Conservation (phyloP, 2,113 vertebrate genomes). For the Odontesthes bonariensis region DNA sequence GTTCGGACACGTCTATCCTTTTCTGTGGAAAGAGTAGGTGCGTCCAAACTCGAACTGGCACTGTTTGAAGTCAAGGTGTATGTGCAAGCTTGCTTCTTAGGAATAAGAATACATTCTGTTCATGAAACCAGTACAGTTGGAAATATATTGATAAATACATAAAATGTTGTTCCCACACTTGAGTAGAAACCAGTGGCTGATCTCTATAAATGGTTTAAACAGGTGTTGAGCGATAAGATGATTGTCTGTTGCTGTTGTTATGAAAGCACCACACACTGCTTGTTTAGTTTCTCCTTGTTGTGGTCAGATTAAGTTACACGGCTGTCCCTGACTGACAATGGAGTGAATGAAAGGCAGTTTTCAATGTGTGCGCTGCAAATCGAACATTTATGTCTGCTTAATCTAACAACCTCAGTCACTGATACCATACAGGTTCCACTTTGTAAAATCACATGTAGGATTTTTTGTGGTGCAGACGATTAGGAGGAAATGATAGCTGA, state of each 20-base stretch:
- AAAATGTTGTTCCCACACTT: neutral
- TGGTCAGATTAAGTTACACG: slow-evolving; percentile 56
- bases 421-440: neutral
- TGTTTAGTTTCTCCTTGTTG: slow-evolving; percentile 1
- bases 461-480: no score
- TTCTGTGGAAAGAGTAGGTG: no score
- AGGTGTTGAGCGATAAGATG: slow-evolving; percentile 30
- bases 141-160: no score
- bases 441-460: no score
- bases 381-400: neutral
- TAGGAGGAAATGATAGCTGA: no score
- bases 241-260: slow-evolving; percentile 29
- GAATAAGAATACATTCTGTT: no score
- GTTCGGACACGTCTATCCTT: no score
- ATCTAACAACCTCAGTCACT: neutral
- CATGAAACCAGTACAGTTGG: no score
- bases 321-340: slow-evolving; percentile 17
- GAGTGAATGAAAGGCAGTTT: slow-evolving; percentile 28
- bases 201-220: slow-evolving; percentile 20
- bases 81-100: no score
- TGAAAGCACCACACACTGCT: slow-evolving; percentile 32
- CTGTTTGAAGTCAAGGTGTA: no score
- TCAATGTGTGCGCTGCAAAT: neutral
- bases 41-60: no score
- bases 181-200: neutral